phyloP scores from a whole-genome alignment of 2,888 invertebrate species.

The Microctonus aethiopoides region DNA sequence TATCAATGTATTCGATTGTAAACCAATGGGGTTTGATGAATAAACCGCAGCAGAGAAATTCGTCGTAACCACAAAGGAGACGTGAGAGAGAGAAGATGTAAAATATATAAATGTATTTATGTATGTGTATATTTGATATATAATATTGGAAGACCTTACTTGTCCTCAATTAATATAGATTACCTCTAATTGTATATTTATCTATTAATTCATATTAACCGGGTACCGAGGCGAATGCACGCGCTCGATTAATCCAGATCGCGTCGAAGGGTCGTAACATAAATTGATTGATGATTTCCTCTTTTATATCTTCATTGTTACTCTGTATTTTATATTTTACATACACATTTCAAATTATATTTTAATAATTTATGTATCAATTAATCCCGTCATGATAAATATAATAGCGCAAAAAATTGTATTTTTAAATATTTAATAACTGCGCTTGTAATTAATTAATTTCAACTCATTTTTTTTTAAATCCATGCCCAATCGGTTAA shows the following conservation, averaged over 20 bases:
- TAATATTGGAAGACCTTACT: constrained; percentile 42
- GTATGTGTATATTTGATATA: not conserved
- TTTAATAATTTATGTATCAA: not conserved
- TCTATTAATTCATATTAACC: constrained; percentile 66
- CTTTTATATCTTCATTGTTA: not conserved
- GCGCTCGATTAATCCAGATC: constrained; percentile 63
- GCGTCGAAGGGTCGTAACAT: constrained; percentile 57
- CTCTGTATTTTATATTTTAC: no score
- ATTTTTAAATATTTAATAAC: no score
- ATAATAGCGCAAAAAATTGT: no score
- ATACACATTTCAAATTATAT: constrained; percentile 8
- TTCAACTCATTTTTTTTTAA: no score
- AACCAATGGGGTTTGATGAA: constrained; percentile 62
- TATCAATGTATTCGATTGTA: not conserved
- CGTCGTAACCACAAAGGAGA: constrained; percentile 61
- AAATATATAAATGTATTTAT: not conserved
- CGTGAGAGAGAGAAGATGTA: constrained; percentile 44
- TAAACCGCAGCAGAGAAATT: constrained; percentile 65
- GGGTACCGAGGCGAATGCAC: constrained; percentile 39
- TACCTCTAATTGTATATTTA: constrained; percentile 67
- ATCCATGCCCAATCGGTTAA: no score
- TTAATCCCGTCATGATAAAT: no score
- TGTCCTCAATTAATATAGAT: constrained; percentile 66
- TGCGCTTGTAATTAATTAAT: no score
- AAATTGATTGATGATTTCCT: constrained; percentile 60